These are phyloP conservation scores for Zosterops lateralis DNA, from an alignment of 2,113 vertebrate genomes.

Conservation along the genomic window DNA sequence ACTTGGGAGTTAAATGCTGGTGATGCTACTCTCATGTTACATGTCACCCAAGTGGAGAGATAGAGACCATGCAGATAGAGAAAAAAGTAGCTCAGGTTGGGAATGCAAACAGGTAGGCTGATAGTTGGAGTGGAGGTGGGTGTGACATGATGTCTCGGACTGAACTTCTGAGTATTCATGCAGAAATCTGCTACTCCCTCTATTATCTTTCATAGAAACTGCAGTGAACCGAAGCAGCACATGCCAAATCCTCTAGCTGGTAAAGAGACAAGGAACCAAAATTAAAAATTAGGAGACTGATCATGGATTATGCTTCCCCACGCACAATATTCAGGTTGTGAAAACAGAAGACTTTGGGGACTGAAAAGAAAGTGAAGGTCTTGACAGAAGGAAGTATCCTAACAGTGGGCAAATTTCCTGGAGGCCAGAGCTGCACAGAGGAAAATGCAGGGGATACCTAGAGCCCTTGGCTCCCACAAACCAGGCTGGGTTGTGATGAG, in stretches of 20 bases:
- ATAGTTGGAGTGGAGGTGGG: not conserved
- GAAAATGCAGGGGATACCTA: not conserved
- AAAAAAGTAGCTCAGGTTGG: not conserved
- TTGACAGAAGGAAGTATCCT: not conserved
- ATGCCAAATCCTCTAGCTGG: not conserved
- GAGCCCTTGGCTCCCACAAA: not conserved
- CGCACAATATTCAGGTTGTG: not conserved
- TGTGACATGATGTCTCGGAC: not conserved
- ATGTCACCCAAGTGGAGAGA: not conserved
- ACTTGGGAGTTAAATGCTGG: not conserved
- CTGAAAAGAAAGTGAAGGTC: not conserved
- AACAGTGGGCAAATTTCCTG: not conserved
- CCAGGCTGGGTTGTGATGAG: not conserved
- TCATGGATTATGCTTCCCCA: not conserved
- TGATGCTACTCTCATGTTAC: not conserved
- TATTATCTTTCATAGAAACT: not conserved
- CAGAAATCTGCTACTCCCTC: not conserved
- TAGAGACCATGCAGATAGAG: not conserved
- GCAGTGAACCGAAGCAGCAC: not conserved
- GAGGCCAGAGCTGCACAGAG: not conserved
- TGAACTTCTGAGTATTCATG: not conserved
- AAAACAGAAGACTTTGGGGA: not conserved
- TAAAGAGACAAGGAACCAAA: not conserved
- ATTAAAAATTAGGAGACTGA: not conserved
- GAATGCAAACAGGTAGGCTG: not conserved